Base-by-base conservation (phyloP, 2,797 vertebrate species). In the Macropus fuliginosus region DNA sequence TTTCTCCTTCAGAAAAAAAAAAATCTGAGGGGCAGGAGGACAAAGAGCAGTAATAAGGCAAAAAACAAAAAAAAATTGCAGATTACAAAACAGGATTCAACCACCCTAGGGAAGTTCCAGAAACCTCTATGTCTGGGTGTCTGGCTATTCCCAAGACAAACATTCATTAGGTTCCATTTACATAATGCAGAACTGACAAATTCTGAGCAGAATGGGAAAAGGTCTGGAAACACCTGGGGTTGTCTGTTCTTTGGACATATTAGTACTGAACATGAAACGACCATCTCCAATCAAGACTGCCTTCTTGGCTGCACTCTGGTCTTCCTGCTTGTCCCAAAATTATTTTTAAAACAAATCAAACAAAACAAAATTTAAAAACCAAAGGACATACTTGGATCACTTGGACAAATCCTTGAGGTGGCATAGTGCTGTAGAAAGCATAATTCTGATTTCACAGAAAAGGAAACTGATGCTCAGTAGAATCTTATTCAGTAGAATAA, bases 111-210 rank as follows among this genome's bases (percentile, higher is more conserved):
- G 95, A 96, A 95, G 93, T 96, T 96, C 91, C 97, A 34, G 96
- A 95, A 95, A 91, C 66, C 27, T 91, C 94, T 96, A 87, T 91
- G 95, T 94, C 66, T 81, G 66, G 66, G 66, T 92, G 95, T 93
- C 94, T 93, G 96, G 95, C 94, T 94, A 95, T 96, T 91, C 97
- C 96, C 40, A 91, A 93, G 97, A 94, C 92, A 96, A 90, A 95
- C 97, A 97, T 96, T 97, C 98, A 98, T 90, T 94, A 9, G 96
- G 96, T 94, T 98, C 97, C 96, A 97, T 98, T 74, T 97, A 92
- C 94, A 97, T 91, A 91, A 97, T 74, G 93, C 91, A 93, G 93
- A 29, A 56, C 11, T 95, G 95, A 94, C 94, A 95, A 94, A 91
- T 92, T 93, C 97, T 94, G 92, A 91, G 57, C 50, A 31, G 91